Evolutionary conservation across 2,888 invertebrate genomes (phyloP).

Genomic region (Nomada fucata): DNA sequence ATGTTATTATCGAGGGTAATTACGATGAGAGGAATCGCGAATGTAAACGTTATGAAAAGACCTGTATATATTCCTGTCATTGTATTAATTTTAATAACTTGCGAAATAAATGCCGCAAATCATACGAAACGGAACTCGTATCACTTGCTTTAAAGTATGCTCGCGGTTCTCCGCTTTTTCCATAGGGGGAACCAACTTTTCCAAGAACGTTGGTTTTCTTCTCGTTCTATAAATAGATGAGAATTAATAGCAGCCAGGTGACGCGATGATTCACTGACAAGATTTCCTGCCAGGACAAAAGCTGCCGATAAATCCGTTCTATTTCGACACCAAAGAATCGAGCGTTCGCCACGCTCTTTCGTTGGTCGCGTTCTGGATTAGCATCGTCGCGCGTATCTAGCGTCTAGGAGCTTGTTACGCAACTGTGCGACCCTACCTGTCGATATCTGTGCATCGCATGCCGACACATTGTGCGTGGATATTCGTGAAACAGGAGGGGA

Average conservation of each 20-base stretch:
- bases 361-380: background rate
- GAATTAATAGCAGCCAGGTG: conserved; percentile 73
- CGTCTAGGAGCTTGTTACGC: conserved; percentile 11
- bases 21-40: conserved; percentile 59
- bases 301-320: conserved; percentile 22
- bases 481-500: conserved; percentile 25
- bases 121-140: conserved; percentile 6
- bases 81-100: conserved; percentile 82
- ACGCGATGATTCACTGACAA: conserved; percentile 72
- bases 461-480: conserved; percentile 1
- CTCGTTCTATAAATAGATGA: conserved; percentile 74
- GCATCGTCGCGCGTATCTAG: no score
- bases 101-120: conserved; percentile 78
- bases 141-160: background rate
- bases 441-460: background rate
- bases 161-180: conserved; percentile 30
- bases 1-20: conserved; percentile 62
- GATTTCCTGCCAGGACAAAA: conserved; percentile 57
- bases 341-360: background rate
- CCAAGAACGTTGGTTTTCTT: conserved; percentile 64
- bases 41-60: conserved; percentile 63
- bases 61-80: conserved; percentile 79
- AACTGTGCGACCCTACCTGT: conserved; percentile 1
- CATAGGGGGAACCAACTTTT: conserved; percentile 45
- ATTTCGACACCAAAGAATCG: conserved; percentile 6